Evolutionary conservation across 2,113 vertebrate genomes (phyloP).

Genomic region (Odocoileus virginianus): DNA sequence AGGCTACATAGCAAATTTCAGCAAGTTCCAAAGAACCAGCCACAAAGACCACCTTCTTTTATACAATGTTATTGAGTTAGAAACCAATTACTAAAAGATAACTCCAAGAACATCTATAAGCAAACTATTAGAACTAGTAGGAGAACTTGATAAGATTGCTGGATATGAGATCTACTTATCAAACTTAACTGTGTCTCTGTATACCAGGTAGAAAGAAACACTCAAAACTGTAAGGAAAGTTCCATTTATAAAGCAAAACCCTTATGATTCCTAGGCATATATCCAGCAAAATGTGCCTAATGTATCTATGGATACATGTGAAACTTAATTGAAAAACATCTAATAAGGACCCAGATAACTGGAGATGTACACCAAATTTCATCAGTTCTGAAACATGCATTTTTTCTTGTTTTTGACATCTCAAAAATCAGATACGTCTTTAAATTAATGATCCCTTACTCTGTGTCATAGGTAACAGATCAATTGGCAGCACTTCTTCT

Average conservation of each 20-base stretch:
- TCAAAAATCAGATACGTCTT: not conserved
- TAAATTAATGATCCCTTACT: not conserved
- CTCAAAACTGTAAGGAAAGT: not conserved
- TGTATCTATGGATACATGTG: not conserved
- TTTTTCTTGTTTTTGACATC: not conserved
- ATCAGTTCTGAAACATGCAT: not conserved
- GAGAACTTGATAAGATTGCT: not conserved
- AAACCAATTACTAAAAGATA: not conserved
- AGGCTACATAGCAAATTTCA: not conserved
- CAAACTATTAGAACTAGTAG: not conserved
- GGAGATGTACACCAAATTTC: not conserved
- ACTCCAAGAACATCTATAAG: not conserved
- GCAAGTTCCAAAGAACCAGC: not conserved
- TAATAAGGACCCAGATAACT: not conserved
- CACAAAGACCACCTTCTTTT: not conserved
- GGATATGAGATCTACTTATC: not conserved
- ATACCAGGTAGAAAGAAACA: not conserved
- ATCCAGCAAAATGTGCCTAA: not conserved
- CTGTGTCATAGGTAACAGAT: not conserved
- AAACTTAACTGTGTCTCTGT: not conserved
- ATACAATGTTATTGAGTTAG: not conserved
- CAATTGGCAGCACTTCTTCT: not conserved
- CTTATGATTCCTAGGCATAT: not conserved
- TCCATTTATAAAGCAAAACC: not conserved
- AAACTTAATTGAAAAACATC: not conserved